Percentiles rank a stretch among this genome's conserved stretches.
Evolutionary conservation across 2,113 vertebrate genomes (phyloP).

Genomic region (Elaphurus davidianus): DNA sequence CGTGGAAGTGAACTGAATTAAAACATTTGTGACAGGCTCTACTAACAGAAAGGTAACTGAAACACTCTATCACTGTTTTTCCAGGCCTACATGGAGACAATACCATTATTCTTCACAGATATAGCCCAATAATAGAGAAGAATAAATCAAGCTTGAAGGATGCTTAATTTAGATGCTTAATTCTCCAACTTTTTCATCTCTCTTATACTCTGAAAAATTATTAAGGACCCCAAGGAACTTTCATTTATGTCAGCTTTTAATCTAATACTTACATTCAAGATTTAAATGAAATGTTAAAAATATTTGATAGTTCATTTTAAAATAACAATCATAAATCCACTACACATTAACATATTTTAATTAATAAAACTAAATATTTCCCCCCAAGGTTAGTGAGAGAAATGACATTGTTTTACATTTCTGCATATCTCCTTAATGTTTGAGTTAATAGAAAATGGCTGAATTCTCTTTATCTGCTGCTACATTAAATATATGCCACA

Average conservation of each 20-base stretch:
- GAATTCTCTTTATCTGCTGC: slow-evolving; percentile 3
- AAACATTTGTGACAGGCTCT: neutral
- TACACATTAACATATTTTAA: neutral
- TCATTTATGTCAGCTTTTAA: neutral
- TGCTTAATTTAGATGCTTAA: neutral
- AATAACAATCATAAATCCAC: neutral
- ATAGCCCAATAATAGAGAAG: neutral
- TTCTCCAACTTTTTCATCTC: neutral
- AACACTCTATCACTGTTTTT: neutral
- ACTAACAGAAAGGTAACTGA: neutral
- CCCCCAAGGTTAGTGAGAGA: neutral
- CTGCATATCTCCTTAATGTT: neutral
- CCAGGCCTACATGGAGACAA: neutral
- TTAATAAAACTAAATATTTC: neutral
- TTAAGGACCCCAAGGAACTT: neutral
- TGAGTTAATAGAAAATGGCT: neutral
- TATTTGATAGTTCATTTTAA: neutral
- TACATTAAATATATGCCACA: neutral
- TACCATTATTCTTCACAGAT: neutral
- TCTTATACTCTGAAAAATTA: neutral
- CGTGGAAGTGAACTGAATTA: neutral
- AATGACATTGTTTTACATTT: neutral
- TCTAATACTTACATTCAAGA: neutral
- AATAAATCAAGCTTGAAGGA: neutral
- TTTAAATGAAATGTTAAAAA: neutral